Evolutionary conservation across 2,113 vertebrate genomes (phyloP), one percentile per base, ranked within the genome.

Genomic region (Aspiorhynchus laticeps): DNA sequence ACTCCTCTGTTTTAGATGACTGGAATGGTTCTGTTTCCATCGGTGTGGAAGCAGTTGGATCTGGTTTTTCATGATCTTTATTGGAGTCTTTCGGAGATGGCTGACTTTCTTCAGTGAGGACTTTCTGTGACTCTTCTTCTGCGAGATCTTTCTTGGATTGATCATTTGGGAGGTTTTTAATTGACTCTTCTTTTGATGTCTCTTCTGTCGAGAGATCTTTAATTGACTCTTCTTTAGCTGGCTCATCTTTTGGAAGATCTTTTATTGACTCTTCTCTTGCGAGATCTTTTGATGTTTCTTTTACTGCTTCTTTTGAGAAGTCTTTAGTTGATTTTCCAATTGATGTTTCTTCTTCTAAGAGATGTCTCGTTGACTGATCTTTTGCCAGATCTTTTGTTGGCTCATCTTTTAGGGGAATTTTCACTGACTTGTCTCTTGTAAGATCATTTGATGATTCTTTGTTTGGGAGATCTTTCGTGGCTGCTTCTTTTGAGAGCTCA

Each of bases 191-290:
- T 53, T 56, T 31, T 7, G 41, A 56, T 24, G 19, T 24, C 19
- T 8, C 31, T 15, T n/a, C 63, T 14, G 36, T 24, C 38, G 1
- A 6, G 3, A 33, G 65, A 38, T 38, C 28, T 56, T 88, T 81
- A 3, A 65, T 71, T 61, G 83, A 65, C 36, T 76, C 71, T 0
- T n/a, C 28, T 61, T 84, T 76, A 31, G 51, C n/a, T 7, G 21
- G 3, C 11, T 9, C 31, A 7, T 36, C 28, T 15, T 38, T 24
- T 84, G 10, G 3, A 2, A 33, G 43, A 38, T 38, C 28, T 56
- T 88, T 83, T 3, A 71, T 75, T 53, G 80, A 65, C 31, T 76
- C 69, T 0, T n/a, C n/a, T 61, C 81, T 73, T 43, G 56, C 19
- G 0, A 43, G 15, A 65, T 67, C 80, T 12, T 83, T 83, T 17